Conservation (phyloP, 2,888 invertebrate species). For the Caenorhabditis sp. region DNA sequence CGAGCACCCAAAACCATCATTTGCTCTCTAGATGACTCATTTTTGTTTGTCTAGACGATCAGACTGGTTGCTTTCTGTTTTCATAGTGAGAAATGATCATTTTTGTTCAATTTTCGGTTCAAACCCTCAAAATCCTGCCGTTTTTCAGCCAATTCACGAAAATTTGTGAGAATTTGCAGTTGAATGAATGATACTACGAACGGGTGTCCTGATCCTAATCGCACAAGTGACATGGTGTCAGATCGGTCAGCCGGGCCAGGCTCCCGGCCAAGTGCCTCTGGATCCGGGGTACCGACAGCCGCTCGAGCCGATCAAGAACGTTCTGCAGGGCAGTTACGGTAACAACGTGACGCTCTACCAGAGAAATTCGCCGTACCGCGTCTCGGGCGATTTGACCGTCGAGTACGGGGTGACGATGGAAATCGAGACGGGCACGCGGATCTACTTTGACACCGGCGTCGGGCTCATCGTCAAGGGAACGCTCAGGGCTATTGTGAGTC, state of each 20-base stretch:
- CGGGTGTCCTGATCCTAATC: conserved; percentile 26
- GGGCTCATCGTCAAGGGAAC: conserved; percentile 94
- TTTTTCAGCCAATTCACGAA: no score
- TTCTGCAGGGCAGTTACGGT: conserved; percentile 75
- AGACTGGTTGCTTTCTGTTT: no score
- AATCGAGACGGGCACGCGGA: conserved; percentile 91
- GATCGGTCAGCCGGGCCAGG: conserved; percentile 56
- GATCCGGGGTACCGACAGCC: conserved; percentile 57
- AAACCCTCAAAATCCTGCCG: no score
- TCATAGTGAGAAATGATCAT: no score
- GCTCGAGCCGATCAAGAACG: conserved; percentile 69
- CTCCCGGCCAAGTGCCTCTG: conserved; percentile 57
- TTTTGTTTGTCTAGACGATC: no score
- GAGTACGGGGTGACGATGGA: conserved; percentile 86
- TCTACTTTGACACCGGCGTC: conserved; percentile 91
- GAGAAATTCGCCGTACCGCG: conserved; percentile 75
- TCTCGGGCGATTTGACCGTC: conserved; percentile 49
- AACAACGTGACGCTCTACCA: conserved; percentile 76
- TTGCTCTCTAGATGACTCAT: no score
- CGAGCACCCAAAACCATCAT: no score
- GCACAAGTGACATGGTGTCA: conserved; percentile 42
- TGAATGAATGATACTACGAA: conserved; percentile 53
- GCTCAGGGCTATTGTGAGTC: conserved; percentile 88
- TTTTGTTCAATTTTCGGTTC: no score
- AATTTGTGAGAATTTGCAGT: conserved; percentile 13